phyloP scores from a whole-genome alignment of 1,140 invertebrate species.

The Microvelia longipes region DNA sequence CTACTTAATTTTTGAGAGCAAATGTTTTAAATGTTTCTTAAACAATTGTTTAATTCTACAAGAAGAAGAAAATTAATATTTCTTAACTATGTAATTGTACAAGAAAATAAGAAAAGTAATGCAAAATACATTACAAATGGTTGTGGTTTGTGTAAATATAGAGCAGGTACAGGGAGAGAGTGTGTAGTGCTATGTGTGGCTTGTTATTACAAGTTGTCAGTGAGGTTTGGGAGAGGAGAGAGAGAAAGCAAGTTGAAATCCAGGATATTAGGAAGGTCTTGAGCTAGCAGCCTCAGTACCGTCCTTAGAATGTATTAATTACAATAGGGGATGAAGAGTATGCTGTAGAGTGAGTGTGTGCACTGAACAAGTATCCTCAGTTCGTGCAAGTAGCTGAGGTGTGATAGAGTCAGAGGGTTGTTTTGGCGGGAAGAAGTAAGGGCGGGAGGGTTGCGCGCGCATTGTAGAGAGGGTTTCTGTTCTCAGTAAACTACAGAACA shows the following conservation, averaged over 20 bases:
- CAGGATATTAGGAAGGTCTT: not conserved
- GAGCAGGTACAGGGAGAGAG: not conserved
- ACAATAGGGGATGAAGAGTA: not conserved
- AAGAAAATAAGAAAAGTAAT: not conserved
- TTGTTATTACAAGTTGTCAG: not conserved
- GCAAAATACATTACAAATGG: not conserved
- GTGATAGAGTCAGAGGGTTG: conserved; percentile 10
- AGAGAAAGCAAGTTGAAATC: not conserved
- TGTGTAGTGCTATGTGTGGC: not conserved
- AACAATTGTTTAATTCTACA: not conserved
- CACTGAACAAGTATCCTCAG: not conserved
- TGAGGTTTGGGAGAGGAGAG: not conserved
- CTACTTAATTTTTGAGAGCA: too few relatives aligned
- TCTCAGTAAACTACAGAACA: not conserved
- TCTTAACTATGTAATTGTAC: not conserved
- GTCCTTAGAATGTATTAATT: conserved; percentile 13
- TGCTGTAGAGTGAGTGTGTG: not conserved
- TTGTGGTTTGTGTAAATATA: not conserved
- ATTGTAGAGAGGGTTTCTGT: not conserved
- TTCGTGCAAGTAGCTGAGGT: not conserved
- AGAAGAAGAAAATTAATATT: not conserved
- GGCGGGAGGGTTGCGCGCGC: not conserved
- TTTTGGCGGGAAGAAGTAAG: not conserved
- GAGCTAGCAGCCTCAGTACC: not conserved
- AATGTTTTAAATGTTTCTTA: too few relatives aligned